Evolutionary conservation across 2,113 vertebrate genomes (phyloP).

Genomic region (Pseudorhombus dupliciocellatus): DNA sequence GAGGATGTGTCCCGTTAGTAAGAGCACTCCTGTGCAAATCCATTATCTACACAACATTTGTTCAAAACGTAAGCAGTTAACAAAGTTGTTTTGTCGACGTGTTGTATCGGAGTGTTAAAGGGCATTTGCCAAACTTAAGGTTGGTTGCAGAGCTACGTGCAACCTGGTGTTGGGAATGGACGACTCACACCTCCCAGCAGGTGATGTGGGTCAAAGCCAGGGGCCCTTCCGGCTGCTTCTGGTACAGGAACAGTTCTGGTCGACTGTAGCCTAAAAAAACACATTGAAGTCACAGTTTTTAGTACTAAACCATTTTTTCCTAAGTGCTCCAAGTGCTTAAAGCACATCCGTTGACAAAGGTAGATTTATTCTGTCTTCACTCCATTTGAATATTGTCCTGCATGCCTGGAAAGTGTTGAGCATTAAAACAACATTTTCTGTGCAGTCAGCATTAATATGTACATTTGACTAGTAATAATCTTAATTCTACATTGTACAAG

Average conservation of each 20-base stretch:
- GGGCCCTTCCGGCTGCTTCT: no score
- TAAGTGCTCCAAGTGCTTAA: neutral
- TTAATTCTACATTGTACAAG: no score
- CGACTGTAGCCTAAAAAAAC: neutral
- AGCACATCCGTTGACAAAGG: neutral
- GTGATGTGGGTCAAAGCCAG: neutral
- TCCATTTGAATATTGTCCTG: neutral
- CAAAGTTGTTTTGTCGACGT: neutral
- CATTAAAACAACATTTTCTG: neutral
- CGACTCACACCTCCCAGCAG: neutral
- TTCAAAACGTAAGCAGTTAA: neutral
- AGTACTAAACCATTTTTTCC: neutral
- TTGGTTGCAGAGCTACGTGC: neutral
- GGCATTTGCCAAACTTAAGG: neutral
- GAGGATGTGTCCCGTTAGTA: constrained; percentile 41
- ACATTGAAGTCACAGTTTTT: neutral
- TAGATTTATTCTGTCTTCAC: neutral
- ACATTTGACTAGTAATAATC: neutral
- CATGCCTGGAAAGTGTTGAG: neutral
- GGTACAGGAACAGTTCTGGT: neutral
- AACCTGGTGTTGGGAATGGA: constrained; percentile 1
- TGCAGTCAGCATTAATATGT: neutral
- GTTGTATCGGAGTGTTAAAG: no score
- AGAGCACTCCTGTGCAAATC: constrained; percentile 16
- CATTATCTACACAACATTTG: constrained; percentile 12